phyloP scores from a whole-genome alignment of 1,140 invertebrate species.

The Hyposmocoma kahamanoa region DNA sequence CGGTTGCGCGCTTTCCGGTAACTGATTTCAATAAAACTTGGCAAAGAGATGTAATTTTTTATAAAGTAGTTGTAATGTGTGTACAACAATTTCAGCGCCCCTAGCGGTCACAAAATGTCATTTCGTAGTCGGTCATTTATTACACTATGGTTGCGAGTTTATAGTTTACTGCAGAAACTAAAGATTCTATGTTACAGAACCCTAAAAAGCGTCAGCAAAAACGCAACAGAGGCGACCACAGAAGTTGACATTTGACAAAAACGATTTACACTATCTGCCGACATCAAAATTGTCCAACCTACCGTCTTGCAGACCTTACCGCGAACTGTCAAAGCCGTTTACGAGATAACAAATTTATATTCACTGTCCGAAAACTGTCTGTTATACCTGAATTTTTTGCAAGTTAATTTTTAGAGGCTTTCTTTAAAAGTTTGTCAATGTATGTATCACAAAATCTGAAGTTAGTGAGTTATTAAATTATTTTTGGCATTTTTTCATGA shows the following conservation, averaged over 20 bases:
- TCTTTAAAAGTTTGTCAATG: slow-evolving; percentile 21
- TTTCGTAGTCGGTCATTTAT: too few relatives aligned
- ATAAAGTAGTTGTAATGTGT: too few relatives aligned
- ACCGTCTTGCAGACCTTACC: slow-evolving; percentile 59
- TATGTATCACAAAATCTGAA: slow-evolving; percentile 61
- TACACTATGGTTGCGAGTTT: too few relatives aligned
- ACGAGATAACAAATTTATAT: slow-evolving; percentile 26
- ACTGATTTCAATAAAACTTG: too few relatives aligned
- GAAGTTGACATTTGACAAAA: slow-evolving; percentile 72
- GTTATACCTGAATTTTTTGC: not conserved
- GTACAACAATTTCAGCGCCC: too few relatives aligned
- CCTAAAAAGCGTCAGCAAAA: not conserved
- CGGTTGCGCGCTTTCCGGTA: too few relatives aligned
- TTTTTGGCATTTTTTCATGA: slow-evolving; percentile 36
- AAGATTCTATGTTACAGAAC: too few relatives aligned
- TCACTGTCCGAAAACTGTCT: not conserved
- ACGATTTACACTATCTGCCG: slow-evolving; percentile 47
- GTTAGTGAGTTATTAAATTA: slow-evolving; percentile 62
- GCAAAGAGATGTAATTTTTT: too few relatives aligned
- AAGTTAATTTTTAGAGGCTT: not conserved
- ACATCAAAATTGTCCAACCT: slow-evolving; percentile 65
- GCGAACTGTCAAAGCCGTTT: slow-evolving; percentile 66
- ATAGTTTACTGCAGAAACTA: too few relatives aligned
- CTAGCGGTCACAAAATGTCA: too few relatives aligned
- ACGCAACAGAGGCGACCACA: slow-evolving; percentile 15